Base-by-base conservation (phyloP, 2,113 vertebrate genomes). In the Embiotoca jacksoni region DNA sequence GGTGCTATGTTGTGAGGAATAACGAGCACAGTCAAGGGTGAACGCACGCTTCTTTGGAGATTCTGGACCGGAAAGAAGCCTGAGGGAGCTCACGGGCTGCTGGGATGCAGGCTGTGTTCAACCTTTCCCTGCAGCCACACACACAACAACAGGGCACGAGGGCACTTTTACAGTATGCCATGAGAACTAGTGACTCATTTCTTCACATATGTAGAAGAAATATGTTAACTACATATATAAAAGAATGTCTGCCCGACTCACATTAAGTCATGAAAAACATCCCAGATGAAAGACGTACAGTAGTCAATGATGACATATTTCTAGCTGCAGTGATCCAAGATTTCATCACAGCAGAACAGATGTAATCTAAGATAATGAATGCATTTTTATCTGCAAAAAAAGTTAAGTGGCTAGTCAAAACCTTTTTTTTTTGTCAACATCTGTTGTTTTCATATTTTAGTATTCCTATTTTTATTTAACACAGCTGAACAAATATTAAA, bases 21-120 rank as follows among this genome's bases (percentile, higher is more conserved):
- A 89, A 91, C 81, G 78, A 90, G 82, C 91, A 89, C 89, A 93
- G 82, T 92, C 86, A 91, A 92, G 91, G 91, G 89, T 93, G 88
- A 92, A 87, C 8, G 57, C 90, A 91, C 71, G 91, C 90, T 87
- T 91, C 91, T 90, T 87, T 92, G 88, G 90, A 91, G 87, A 90
- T 85, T 76, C 80, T 82, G 76, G 72, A 77, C 88, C 59, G 79
- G 86, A 91, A 91, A 90, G 86, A 89, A 82, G 91, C 91, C 87
- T 78, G 67, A 78, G 93, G 89, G 87, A 91, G 84, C 86, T 89
- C 72, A 72, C 74, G 67, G 91, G 86, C 81, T 89, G 76, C 66
- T 89, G 89, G 92, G 91, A 91, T 81, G 83, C 57, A 23, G 91
- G 90, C 92, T 87, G 85, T 89, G 72, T 92, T 92, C 92, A 94